A percentile compares a stretch with the other conserved stretches of the same genome.
These are phyloP conservation scores for Ochropleura plecta DNA, from an alignment of 2,888 invertebrate genomes.

Conservation along the genomic window DNA sequence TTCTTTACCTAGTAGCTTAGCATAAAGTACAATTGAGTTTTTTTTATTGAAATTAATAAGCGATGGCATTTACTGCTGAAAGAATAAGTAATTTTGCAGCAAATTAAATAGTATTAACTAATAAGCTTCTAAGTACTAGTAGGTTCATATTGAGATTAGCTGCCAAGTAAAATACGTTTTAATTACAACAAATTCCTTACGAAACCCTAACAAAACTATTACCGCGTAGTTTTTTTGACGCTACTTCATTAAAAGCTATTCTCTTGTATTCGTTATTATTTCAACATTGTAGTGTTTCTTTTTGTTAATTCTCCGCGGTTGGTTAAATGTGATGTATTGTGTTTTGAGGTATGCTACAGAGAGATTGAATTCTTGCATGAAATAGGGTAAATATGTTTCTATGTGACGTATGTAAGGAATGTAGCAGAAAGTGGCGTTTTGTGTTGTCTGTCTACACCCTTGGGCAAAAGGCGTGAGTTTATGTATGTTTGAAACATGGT, in stretches of 20 bases:
- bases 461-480: too few relatives aligned
- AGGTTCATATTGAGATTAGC: neutral
- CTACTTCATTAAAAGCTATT: constrained; percentile 81
- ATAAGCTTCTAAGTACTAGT: neutral
- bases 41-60: too few relatives aligned
- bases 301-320: constrained; percentile 72
- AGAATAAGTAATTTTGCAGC: too few relatives aligned
- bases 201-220: constrained; percentile 71
- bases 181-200: neutral
- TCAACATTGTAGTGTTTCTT: constrained; percentile 67
- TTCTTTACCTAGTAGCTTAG: too few relatives aligned
- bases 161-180: neutral
- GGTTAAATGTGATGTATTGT: constrained; percentile 64
- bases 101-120: too few relatives aligned
- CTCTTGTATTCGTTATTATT: constrained; percentile 71
- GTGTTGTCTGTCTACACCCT: too few relatives aligned
- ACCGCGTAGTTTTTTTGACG: constrained; percentile 63
- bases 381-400: too few relatives aligned
- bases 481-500: too few relatives aligned
- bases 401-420: too few relatives aligned
- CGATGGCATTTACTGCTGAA: too few relatives aligned
- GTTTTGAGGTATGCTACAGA: neutral
- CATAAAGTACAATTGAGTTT: too few relatives aligned
- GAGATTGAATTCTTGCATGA: neutral
- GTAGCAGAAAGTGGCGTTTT: too few relatives aligned